Base-by-base conservation (phyloP, 2,797 vertebrate genomes). In the Aldrovandia affinis region DNA sequence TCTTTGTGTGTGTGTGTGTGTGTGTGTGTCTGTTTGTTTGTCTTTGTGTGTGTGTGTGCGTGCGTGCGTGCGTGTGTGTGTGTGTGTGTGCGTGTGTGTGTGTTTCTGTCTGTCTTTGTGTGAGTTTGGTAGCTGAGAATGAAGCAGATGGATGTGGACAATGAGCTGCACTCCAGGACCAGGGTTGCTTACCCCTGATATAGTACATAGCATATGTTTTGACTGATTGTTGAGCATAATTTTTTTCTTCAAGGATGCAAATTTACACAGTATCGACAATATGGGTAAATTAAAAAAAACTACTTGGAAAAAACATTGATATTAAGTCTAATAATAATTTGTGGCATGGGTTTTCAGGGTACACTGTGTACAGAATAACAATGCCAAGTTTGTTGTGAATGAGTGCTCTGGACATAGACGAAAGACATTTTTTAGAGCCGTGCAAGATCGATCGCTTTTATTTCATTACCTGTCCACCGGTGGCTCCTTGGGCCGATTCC, bases 271-370 rank as follows among this genome's bases (percentile, higher is more conserved):
- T 50, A 50, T 39, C 22, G 70, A 86, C 50, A 59, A 61, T 78
- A 33, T 70, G 63, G 0, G 42, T 10, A 1, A 77, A 81, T 54
- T 33, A 88, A 70, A 83, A 79, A 18, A 82, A 12, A 5, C 18
- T 39, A 6, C 2, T 15, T 39, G 20, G 15, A 36, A 36, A 25
- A 39, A 28, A 63, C 61, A 14, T 36, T 15, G 33, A 18, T 70
- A 70, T 36, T 36, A 20, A 4, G 65, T 15, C 6, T 33, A 9
- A 39, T 70, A 39, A 70, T 70, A 36, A 36, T 70, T 39, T 39
- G 33, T 39, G 30, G 36, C 36, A 42, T 75, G 6, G 5, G 22
- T 25, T 5, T 44, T 75, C 6, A 42, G 70, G 65, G 15, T 70
- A 30, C 65, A 70, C 33, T 9, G 5, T 39, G 33, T 12, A 0